A percentile compares a stretch with the other conserved stretches of the same genome.
Evolutionary conservation across 2,888 invertebrate genomes (phyloP).

Genomic region (Habroteleia sp.): DNA sequence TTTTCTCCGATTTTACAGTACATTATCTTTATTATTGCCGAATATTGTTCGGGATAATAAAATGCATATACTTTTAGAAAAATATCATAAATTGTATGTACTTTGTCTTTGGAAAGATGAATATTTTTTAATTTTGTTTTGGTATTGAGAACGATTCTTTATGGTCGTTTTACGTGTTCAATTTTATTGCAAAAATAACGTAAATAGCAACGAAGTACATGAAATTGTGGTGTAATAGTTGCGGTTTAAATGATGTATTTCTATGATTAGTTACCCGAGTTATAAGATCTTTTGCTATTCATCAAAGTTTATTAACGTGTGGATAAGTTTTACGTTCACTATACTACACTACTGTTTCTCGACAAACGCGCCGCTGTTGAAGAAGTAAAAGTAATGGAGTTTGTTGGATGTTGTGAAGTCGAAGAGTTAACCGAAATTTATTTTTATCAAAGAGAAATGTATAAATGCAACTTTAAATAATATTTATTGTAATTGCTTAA

Average conservation of each 20-base stretch:
- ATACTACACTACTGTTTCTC: conserved; percentile 38
- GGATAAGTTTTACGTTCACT: conserved; percentile 52
- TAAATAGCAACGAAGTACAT: conserved; percentile 3
- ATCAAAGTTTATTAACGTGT: conserved; percentile 47
- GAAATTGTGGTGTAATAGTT: conserved; percentile 30
- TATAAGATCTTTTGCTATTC: conserved; percentile 44
- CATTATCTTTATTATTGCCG: too few relatives aligned
- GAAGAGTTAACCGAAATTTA: conserved; percentile 28
- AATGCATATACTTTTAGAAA: too few relatives aligned
- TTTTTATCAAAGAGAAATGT: conserved; percentile 14
- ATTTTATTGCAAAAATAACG: conserved; percentile 2
- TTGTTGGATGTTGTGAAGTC: conserved; percentile 16
- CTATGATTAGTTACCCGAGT: conserved; percentile 33
- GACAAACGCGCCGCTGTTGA: conserved; percentile 21
- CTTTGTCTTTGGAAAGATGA: too few relatives aligned
- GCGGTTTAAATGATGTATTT: conserved; percentile 28
- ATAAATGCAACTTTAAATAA: too few relatives aligned
- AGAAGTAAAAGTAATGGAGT: conserved; percentile 51
- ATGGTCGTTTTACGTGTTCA: too few relatives aligned
- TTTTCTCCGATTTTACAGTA: too few relatives aligned
- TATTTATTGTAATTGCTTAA: too few relatives aligned
- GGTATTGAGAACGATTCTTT: too few relatives aligned
- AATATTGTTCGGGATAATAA: too few relatives aligned
- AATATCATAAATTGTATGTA: too few relatives aligned
- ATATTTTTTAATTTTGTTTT: too few relatives aligned